A percentile compares a stretch with the other conserved stretches of the same genome.
phyloP scores from a whole-genome alignment of 2,113 vertebrate genomes.

The Paramisgurnus dabryanus region DNA sequence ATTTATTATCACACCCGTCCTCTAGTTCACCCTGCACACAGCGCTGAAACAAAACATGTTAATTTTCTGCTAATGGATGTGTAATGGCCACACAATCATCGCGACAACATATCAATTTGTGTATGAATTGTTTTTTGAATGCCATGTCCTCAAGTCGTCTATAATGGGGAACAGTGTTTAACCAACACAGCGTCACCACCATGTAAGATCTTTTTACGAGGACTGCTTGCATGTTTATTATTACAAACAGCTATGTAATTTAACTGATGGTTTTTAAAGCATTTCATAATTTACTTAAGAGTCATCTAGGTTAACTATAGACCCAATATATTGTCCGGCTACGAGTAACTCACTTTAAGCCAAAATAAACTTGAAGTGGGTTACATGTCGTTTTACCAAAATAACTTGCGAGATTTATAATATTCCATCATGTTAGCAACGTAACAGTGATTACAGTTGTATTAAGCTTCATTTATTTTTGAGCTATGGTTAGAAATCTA shows the following conservation, averaged over 20 bases:
- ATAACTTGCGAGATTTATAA: too few relatives aligned
- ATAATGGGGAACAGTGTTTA: conserved; percentile 4
- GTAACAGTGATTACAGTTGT: too few relatives aligned
- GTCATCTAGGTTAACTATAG: too few relatives aligned
- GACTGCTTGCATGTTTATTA: neutral
- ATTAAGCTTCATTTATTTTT: too few relatives aligned
- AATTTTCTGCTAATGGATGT: conserved; percentile 36
- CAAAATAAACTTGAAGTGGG: too few relatives aligned
- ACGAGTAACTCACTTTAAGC: too few relatives aligned
- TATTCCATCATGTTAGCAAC: too few relatives aligned
- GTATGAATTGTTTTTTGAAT: neutral
- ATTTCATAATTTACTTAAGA: too few relatives aligned
- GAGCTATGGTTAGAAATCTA: too few relatives aligned
- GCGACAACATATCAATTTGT: conserved; percentile 35
- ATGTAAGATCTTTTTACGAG: neutral
- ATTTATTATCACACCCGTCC: conserved; percentile 43
- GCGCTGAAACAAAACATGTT: conserved; percentile 31
- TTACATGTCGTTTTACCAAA: too few relatives aligned
- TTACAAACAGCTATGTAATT: neutral
- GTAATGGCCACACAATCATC: conserved; percentile 22
- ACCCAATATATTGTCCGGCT: too few relatives aligned
- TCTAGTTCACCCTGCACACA: neutral
- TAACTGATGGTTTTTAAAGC: too few relatives aligned
- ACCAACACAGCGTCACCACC: neutral
- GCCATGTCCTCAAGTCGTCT: neutral